These are phyloP conservation scores for Thymallus thymallus DNA, from an alignment of 2,113 vertebrate species.

Conservation along the genomic window DNA sequence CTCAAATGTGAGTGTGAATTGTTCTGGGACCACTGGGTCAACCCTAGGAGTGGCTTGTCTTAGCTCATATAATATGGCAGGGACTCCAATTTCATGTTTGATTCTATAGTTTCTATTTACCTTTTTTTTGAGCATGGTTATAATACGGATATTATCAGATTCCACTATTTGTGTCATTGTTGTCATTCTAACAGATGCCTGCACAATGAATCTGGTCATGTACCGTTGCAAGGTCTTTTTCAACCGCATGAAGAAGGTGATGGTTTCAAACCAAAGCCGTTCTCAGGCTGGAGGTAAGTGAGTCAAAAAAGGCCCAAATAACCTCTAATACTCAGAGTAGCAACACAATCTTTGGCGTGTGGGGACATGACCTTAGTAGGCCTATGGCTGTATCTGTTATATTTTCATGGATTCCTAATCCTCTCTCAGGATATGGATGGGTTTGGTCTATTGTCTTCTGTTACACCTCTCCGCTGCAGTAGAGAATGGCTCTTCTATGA, in stretches of 20 bases:
- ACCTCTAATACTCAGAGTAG: not conserved
- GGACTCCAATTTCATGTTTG: not conserved
- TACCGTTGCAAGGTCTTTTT: conserved; percentile 73
- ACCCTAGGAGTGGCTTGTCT: not conserved
- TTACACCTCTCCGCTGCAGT: conserved; percentile 29
- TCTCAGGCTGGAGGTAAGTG: conserved; percentile 43
- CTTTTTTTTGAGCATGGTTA: not conserved
- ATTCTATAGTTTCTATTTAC: not conserved
- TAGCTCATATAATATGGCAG: not conserved
- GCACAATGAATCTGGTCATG: conserved; percentile 63
- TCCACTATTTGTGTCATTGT: not conserved
- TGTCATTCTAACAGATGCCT: conserved; percentile 53
- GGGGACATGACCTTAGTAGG: not conserved
- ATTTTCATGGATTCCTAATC: not conserved
- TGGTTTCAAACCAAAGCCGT: conserved; percentile 36
- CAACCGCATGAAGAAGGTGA: conserved; percentile 61
- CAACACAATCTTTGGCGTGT: not conserved
- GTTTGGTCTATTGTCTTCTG: conserved; percentile 53
- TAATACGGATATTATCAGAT: not conserved
- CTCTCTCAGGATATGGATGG: not conserved
- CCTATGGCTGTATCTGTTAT: not conserved
- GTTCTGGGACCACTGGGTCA: not conserved
- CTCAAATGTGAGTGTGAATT: not conserved
- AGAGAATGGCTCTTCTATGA: conserved; percentile 58
- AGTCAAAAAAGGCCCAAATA: not conserved